Conservation (phyloP, 1,140 invertebrate species). For the Ceratosolen solmsi region DNA sequence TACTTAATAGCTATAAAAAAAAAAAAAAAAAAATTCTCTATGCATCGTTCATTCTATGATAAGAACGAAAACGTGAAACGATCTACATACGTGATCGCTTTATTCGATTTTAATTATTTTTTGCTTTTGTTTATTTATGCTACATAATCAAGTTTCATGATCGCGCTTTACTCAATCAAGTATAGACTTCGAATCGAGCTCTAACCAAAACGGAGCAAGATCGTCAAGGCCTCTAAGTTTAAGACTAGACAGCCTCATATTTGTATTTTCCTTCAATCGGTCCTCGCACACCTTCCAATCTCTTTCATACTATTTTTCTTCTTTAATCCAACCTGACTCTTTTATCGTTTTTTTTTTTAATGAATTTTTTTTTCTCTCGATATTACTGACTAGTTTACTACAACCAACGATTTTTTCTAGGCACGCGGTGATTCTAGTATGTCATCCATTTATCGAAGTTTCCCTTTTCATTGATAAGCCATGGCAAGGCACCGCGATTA, state of each 20-base stretch:
- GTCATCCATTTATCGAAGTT: conserved; percentile 16
- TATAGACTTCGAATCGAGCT: conserved; percentile 44
- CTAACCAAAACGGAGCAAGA: conserved; percentile 31
- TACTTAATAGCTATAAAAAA: conserved; percentile 62
- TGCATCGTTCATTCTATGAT: conserved; percentile 48
- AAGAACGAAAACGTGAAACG: conserved; percentile 52
- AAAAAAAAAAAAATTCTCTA: conserved; percentile 49
- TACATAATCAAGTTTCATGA: conserved; percentile 20
- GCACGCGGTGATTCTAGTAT: conserved; percentile 47
- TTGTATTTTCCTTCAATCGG: conserved; percentile 52
- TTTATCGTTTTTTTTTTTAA: conserved; percentile 31
- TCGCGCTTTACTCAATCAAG: conserved; percentile 21
- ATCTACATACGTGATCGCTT: conserved; percentile 31
- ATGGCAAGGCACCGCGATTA: conserved; percentile 45
- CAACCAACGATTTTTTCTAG: conserved; percentile 45
- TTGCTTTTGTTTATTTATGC: conserved; percentile 9
- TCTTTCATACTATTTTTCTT: conserved; percentile 26
- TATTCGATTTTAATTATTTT: conserved; percentile 31
- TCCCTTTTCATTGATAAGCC: conserved; percentile 5
- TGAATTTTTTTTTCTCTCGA: conserved; percentile 57
- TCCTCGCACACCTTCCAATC: conserved; percentile 11
- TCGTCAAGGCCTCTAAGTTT: conserved; percentile 66
- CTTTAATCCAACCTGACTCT: conserved; percentile 27
- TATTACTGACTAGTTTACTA: conserved; percentile 52
- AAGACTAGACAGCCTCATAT: conserved; percentile 71